Evolutionary conservation across 2,888 invertebrate genomes (phyloP), one percentile per base, ranked within the genome.

Genomic region (Nebria brevicollis): DNA sequence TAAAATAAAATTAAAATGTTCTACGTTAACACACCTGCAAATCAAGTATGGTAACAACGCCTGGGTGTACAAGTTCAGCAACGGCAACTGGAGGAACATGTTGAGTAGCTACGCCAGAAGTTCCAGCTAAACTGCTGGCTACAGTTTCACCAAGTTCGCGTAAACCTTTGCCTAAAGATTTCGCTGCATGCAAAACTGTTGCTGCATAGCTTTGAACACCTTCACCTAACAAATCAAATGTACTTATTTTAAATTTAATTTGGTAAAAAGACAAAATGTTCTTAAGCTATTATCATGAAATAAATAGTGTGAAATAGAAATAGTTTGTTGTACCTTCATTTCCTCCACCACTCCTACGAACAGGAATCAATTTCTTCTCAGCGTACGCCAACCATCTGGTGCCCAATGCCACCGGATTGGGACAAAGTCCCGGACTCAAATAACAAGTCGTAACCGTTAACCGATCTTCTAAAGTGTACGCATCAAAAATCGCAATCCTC

Each of bases 111-210:
- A 86, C 86, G 25, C 87, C 85, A 72, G 80, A 76, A 20, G 86
- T 92, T 65, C 96, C 97, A 0, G 96, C 95, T 75, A 98, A 89
- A 86, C 96, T 97, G 85, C 95, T 96, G 0, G 97, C 97, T 68
- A 98, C 96, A 72, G 95, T 96, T 89, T 98, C 98, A 13, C 98
- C 96, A 82, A 98, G 91, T 82, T 96, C 97, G 0, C 96, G 93
- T 77, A 98, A 89, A 0, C 97, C 97, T 89, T 97, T 96, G 82
- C 97, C 95, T 65, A 98, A 91, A 25, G 96, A 96, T 90, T 98
- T 98, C 20, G 98, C 98, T 1, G 97, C 98, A 89, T 97, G 96
- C 10, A 98, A 92, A 77, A 98, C 96, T 0, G 97, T 96, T 0
- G 98, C 98, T 72, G 98, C 97, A 85, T 96, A 96, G 87, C 95